Evolutionary conservation across 2,797 vertebrate species (phyloP), one percentile per base, ranked within the genome.

Genomic region (Tenualosa thibaudeaui): DNA sequence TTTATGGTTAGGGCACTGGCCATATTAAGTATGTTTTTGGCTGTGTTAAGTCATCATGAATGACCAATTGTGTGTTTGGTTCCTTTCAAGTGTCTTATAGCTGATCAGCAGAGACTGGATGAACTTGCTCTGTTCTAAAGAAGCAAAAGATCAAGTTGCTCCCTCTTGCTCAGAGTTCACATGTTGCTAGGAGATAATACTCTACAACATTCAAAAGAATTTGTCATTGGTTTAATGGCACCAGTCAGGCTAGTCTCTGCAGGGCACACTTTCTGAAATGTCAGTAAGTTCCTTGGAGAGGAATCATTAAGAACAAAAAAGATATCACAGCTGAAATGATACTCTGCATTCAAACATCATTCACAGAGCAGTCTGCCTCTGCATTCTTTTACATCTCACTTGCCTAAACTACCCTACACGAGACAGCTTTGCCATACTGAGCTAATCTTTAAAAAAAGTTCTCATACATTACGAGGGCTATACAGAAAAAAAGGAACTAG

Each of bases 141-240:
- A 93, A 94, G 86, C 17, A 50, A 87, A 89, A 87, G 92, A 91
- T 94, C 91, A 94, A 91, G 93, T 93, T 93, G 89, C 93, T 89
- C 91, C 71, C 90, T 92, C 91, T 93, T 93, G 92, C 92, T 95
- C 93, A 89, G 88, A 86, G 89, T 90, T 92, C 91, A 91, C 90
- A 91, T 94, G 89, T 93, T 94, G 92, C 91, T 94, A 81, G 84
- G 89, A 93, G 94, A 96, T 84, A 92, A 87, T 89, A 91, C 93
- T 92, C 91, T 92, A 94, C 91, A 93, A 94, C 91, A 94, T 94
- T 78, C 26, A 83, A 88, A 82, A 84, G 43, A 24, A 88, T 81
- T 92, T 92, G 88, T 90, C 85, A 92, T 90, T 92, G 89, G 91
- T 93, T 95, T 93, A 94, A 92, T 94, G 93, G 93, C 94, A 93